Evolutionary conservation across 2,113 vertebrate species (phyloP).

Genomic region (Natator depressus): DNA sequence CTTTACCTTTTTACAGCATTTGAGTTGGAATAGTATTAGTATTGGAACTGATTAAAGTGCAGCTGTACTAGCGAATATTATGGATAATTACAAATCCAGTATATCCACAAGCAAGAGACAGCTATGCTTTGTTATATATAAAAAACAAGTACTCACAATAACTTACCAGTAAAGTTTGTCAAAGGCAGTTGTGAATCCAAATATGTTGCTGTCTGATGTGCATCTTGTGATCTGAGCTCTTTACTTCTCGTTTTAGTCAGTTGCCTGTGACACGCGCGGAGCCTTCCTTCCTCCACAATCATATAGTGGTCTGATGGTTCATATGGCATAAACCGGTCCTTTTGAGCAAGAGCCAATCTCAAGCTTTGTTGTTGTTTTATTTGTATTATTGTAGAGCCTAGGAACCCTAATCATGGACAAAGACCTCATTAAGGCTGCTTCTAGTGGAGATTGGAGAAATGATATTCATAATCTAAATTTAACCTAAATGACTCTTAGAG

Average conservation of each 20-base stretch:
- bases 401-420: background rate
- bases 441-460: background rate
- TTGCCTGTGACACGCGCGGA: no score
- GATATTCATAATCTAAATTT: background rate
- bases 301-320: background rate
- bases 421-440: background rate
- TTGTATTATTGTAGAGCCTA: background rate
- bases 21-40: background rate
- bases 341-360: background rate
- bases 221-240: background rate
- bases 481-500: background rate
- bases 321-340: no score
- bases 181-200: background rate
- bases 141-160: no score
- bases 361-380: background rate
- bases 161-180: no score
- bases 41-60: background rate
- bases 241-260: background rate
- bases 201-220: background rate
- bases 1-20: background rate
- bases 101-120: no score
- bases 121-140: no score
- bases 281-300: no score
- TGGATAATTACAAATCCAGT: background rate
- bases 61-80: background rate